Percentiles rank a stretch among this genome's conserved stretches.
phyloP scores from a whole-genome alignment of 2,797 vertebrate species.

The Onychomys arenicola region DNA sequence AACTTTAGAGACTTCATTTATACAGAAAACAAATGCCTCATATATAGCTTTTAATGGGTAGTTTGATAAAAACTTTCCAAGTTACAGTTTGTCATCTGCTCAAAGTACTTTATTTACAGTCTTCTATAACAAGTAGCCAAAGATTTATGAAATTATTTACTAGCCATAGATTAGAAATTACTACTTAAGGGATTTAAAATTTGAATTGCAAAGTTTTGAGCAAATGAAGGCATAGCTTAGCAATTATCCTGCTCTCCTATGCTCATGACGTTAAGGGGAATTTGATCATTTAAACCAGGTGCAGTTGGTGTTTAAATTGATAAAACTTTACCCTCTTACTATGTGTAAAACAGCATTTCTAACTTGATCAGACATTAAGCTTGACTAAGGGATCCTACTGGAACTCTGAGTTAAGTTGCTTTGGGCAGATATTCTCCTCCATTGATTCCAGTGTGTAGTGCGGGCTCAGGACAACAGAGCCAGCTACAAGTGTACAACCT shows the following conservation, averaged over 20 bases:
- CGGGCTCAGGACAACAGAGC: not conserved
- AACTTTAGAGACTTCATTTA: not conserved
- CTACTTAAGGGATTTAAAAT: not conserved
- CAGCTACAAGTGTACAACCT: not conserved
- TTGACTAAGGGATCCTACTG: not conserved
- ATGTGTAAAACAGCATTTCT: not conserved
- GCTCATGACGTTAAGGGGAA: not conserved
- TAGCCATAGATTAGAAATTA: constrained; percentile 1
- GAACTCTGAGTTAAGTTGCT: not conserved
- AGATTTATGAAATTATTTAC: not conserved
- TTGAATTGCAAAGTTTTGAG: not conserved
- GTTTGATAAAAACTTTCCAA: not conserved
- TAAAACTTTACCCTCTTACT: not conserved
- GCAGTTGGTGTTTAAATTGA: not conserved
- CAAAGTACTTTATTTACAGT: not conserved
- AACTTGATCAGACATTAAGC: not conserved
- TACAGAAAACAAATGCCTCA: not conserved
- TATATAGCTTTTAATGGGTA: not conserved
- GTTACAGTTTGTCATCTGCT: not conserved
- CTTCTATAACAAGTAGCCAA: not conserved
- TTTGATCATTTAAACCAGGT: not conserved
- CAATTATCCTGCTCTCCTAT: not conserved
- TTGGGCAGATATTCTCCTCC: not conserved
- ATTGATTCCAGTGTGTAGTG: not conserved
- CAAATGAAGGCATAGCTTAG: not conserved